These are phyloP conservation scores for Drosophila siamana DNA, from an alignment of 2,888 invertebrate genomes.

Conservation along the genomic window DNA sequence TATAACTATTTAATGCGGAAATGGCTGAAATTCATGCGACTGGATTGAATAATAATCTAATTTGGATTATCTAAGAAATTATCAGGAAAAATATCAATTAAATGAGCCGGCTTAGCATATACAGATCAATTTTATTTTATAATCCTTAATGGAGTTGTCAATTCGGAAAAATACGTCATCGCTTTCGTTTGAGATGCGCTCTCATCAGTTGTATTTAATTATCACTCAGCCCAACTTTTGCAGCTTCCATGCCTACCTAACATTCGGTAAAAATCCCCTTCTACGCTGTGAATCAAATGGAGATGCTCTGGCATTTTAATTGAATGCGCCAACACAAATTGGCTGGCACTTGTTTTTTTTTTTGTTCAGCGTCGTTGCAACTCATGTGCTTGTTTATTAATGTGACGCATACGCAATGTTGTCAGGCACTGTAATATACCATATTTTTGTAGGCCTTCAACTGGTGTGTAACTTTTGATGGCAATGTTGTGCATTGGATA, in stretches of 20 bases:
- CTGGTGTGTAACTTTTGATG: slow-evolving; percentile 31
- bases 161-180: no score
- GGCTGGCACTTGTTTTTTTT: slow-evolving; percentile 5
- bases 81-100: no score
- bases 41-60: no score
- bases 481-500: slow-evolving; percentile 44
- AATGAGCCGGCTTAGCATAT: no score
- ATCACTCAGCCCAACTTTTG: not conserved
- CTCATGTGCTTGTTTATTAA: slow-evolving; percentile 43
- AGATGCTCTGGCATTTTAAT: slow-evolving; percentile 54
- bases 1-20: no score
- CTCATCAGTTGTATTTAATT: not conserved
- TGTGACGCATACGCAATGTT: slow-evolving; percentile 46
- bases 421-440: slow-evolving; percentile 28
- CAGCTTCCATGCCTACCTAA: not conserved
- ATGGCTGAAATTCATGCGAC: no score
- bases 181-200: no score
- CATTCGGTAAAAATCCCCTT: not conserved
- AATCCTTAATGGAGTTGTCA: no score
- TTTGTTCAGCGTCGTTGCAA: slow-evolving; percentile 18
- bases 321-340: slow-evolving; percentile 48
- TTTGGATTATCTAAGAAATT: no score
- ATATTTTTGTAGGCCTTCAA: slow-evolving; percentile 31
- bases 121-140: no score
- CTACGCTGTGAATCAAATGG: no score